Evolutionary conservation across 2,797 vertebrate species (phyloP), one percentile per base, ranked within the genome.

Genomic region (Podarcis lilfordi): DNA sequence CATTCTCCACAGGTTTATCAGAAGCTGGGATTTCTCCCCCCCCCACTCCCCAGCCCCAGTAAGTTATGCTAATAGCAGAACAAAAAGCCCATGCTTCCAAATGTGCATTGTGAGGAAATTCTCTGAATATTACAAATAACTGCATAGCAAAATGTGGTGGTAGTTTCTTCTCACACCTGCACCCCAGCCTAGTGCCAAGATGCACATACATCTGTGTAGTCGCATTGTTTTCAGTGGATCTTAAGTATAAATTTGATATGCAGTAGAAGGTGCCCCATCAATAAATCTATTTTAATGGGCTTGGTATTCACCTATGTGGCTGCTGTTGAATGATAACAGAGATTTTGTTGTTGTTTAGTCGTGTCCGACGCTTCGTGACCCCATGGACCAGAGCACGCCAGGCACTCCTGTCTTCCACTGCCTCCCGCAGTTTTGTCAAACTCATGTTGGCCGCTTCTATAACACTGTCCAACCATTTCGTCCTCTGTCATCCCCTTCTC

Each of bases 1-100:
- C 82, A 90, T 80, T 89, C 17, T 92, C 45, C 81, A 10, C 0
- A 83, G 37, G 0, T 91, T 94, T 93, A 88, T 90, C 50, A 86
- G 11, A n/a, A 85, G 59, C 25, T 86, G 71, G 61, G 8, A 15
- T 59, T 75, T 86, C 40, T 19, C 23, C 23, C 21, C 23, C 59
- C 11, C 11, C 21, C 19, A 37, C 8, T 35, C 6, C 72, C 25
- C 32, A 19, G 15, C 45, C 25, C 32, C 43, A 71, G 37, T 71
- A 71, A 81, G 76, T 17, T 45, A 45, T 9, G n/a, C 83, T 89
- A 80, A 94, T 88, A 85, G 19, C 5, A 50, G 50, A 64, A 55
- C 37, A 83, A 88, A 80, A 94, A 50, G 1, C 61, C 45, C 40
- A 55, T 8, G 10, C 27, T 59, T 71, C 3, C 35, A 29, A 82